A percentile compares a stretch with the other conserved stretches of the same genome.
Evolutionary conservation across 2,113 vertebrate genomes (phyloP).

Genomic region (Crypturellus undulatus): DNA sequence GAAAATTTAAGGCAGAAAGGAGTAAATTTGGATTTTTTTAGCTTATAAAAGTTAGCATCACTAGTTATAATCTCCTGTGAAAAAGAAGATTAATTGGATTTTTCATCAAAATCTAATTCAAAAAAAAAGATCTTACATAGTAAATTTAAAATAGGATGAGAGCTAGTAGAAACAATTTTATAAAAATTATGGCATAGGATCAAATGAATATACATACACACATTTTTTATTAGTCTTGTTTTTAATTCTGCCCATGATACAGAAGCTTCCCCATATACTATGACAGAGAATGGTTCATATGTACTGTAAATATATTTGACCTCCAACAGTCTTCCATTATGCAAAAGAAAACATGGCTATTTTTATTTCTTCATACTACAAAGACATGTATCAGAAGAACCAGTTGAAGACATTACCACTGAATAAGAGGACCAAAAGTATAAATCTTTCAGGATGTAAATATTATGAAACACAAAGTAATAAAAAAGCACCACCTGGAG

Average conservation of each 20-base stretch:
- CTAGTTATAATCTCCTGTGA: background rate
- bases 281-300: background rate
- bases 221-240: background rate
- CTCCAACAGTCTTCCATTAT: background rate
- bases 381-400: background rate
- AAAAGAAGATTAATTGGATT: background rate
- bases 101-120: background rate
- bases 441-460: background rate
- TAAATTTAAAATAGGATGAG: background rate
- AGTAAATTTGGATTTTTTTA: background rate
- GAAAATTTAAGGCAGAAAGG: background rate
- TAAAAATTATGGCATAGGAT: background rate
- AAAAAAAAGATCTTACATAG: background rate
- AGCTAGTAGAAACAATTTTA: background rate
- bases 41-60: background rate
- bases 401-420: background rate
- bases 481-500: conserved; percentile 41
- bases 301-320: background rate
- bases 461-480: background rate
- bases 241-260: background rate
- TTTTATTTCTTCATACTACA: background rate
- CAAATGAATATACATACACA: background rate
- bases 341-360: background rate
- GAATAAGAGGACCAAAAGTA: background rate
- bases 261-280: background rate